Percentiles rank a stretch among this genome's conserved stretches.
phyloP scores from a whole-genome alignment of 2,113 vertebrate genomes.

The Hippocampus barbouri region DNA sequence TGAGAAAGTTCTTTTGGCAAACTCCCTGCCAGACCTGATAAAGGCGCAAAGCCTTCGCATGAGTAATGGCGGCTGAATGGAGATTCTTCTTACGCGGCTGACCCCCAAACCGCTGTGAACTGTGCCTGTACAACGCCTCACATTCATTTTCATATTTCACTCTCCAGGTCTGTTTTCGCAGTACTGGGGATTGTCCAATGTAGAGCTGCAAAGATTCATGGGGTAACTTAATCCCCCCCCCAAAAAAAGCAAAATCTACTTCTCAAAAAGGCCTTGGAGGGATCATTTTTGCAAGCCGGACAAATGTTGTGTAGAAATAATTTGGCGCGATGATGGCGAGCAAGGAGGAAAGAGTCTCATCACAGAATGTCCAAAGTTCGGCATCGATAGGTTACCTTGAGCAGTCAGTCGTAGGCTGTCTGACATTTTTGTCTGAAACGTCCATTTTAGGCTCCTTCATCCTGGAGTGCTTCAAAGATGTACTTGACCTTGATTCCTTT shows the following conservation, averaged over 20 bases:
- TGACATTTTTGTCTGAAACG: too few species aligned
- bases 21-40: conserved; percentile 20
- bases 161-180: neutral
- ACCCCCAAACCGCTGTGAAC: conserved; percentile 25
- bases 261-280: too few species aligned
- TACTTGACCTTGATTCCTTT: too few species aligned
- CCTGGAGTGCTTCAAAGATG: too few species aligned
- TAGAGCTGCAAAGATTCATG: neutral
- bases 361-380: too few species aligned
- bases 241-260: neutral
- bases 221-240: neutral
- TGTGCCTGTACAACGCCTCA: conserved; percentile 14
- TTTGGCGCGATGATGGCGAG: too few species aligned
- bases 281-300: neutral
- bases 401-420: too few species aligned
- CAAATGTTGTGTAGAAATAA: too few species aligned
- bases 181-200: neutral
- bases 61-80: conserved; percentile 19
- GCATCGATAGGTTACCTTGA: too few species aligned
- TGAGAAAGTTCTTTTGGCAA: conserved; percentile 20
- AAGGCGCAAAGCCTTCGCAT: conserved; percentile 23
- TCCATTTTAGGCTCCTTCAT: too few species aligned
- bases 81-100: conserved; percentile 18
- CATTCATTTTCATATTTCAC: conserved; percentile 36
- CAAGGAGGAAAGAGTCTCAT: too few species aligned